phyloP scores from a whole-genome alignment of 2,113 vertebrate species.

The Phrynosoma platyrhinos region DNA sequence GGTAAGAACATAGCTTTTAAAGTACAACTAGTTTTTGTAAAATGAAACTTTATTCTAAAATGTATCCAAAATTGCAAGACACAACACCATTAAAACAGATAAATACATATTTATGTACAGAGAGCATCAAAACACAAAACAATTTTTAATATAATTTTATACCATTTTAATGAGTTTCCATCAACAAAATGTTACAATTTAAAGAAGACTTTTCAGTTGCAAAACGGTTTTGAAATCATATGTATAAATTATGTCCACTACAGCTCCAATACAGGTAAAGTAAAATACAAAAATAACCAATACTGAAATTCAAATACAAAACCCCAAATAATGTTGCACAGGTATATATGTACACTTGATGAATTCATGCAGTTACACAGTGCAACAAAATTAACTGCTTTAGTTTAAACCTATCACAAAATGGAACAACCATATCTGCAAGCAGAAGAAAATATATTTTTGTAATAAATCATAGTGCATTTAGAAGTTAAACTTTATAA shows the following conservation, averaged over 20 bases:
- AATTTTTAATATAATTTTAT: conserved; percentile 77
- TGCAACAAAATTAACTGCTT: conserved; percentile 71
- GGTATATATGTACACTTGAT: conserved; percentile 68
- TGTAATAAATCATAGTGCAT: conserved; percentile 71
- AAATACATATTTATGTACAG: conserved; percentile 75
- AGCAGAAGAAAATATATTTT: conserved; percentile 70
- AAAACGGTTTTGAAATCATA: conserved; percentile 76
- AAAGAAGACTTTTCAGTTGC: conserved; percentile 74
- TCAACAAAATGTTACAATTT: conserved; percentile 75
- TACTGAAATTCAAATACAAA: conserved; percentile 77
- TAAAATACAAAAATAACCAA: conserved; percentile 78
- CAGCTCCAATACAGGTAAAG: conserved; percentile 75
- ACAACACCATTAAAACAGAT: conserved; percentile 72
- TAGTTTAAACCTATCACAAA: conserved; percentile 71
- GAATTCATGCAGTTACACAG: conserved; percentile 72
- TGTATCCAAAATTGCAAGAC: conserved; percentile 74
- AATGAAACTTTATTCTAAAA: conserved; percentile 79
- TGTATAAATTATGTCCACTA: conserved; percentile 75
- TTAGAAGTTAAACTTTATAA: conserved; percentile 71
- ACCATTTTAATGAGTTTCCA: conserved; percentile 74
- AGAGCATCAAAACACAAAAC: conserved; percentile 73
- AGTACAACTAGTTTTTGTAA: conserved; percentile 71
- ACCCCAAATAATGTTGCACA: conserved; percentile 72
- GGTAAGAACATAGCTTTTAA: conserved; percentile 51
- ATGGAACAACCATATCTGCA: conserved; percentile 65